Evolutionary conservation across 2,888 invertebrate genomes (phyloP).

Genomic region (Beris morrisii): DNA sequence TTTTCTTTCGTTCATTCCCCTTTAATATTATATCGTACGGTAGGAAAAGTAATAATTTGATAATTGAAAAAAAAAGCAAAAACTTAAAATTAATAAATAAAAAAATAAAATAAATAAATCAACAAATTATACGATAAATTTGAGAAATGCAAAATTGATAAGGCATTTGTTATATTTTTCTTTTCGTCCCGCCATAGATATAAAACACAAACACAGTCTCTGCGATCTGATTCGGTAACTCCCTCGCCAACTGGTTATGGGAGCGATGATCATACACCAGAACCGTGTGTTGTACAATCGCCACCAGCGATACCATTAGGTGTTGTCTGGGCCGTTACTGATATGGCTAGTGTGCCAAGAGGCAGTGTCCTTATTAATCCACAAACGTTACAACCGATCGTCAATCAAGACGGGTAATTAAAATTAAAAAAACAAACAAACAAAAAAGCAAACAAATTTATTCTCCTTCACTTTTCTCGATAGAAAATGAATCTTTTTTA

Average conservation of each 20-base stretch:
- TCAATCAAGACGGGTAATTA: constrained; percentile 58
- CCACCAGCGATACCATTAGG: constrained; percentile 46
- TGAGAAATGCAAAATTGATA: constrained; percentile 8
- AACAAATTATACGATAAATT: too few species aligned
- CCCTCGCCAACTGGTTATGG: constrained; percentile 71
- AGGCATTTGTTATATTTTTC: constrained; percentile 20
- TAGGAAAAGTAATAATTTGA: too few species aligned
- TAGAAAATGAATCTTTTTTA: constrained; percentile 30
- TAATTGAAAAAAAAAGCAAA: constrained; percentile 16
- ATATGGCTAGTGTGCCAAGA: constrained; percentile 79
- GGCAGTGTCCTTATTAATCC: constrained; percentile 91
- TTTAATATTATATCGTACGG: too few species aligned
- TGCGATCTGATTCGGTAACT: constrained; percentile 72
- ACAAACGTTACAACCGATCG: constrained; percentile 57
- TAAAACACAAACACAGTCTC: constrained; percentile 57
- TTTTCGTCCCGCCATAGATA: constrained; percentile 47
- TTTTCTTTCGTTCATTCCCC: constrained; percentile 8
- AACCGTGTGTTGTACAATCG: constrained; percentile 49
- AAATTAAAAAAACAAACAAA: constrained; percentile 42
- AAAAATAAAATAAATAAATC: too few species aligned
- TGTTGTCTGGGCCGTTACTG: constrained; percentile 86
- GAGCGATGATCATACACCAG: constrained; percentile 56
- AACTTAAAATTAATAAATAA: constrained; percentile 37
- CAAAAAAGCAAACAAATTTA: constrained; percentile 32
- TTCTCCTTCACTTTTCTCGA: constrained; percentile 7